Base-by-base conservation (phyloP, 1,140 invertebrate species). In the Drosophila pseudoananassae region DNA sequence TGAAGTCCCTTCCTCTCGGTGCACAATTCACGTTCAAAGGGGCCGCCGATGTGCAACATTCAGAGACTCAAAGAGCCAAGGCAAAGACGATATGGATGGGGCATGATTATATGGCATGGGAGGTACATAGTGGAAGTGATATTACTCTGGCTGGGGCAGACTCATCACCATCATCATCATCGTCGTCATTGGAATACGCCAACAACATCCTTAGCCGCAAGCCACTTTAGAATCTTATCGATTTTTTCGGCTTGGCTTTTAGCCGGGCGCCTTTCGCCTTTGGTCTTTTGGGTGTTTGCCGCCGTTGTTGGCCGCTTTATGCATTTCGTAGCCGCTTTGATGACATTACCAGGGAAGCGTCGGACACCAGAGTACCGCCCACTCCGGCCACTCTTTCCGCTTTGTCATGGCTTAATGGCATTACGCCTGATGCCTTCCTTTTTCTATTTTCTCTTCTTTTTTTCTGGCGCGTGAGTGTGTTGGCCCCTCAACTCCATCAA, bases 271-370 rank as follows among this genome's bases (percentile, higher is more conserved):
- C 45, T 25, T 31, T 74, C 66, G 55, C 66, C 65, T 81, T 81
- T 80, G 78, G 66, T 53, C 72, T 72, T 78, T 76, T 25, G 64
- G 63, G 23, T 69, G 73, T 59, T 76, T 69, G 64, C 36, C 40
- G 40, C 40, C 71, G 40, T 57, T 66, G 54, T 75, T 69, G 68
- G 74, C 54, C 75, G 76, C 78, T 87, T 85, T 85, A 87, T 85
- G 81, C 81, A 85, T 87, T 87, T 88, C 72, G 71, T 49, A 81
- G 82, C 83, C 83, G 88, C 82, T 87, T 87, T 87, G 83, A 87
- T 87, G 82, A 87, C 82, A 87, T 82, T 85, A 87, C 76, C 60
- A 74, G 79, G 74, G 56, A 65, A 43, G 15, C 55, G 43, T 47
- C 29, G 40, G 29, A 43, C 55, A 27, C 12, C 46, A 23, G 33